phyloP scores from a whole-genome alignment of 2,888 invertebrate genomes.

The Caenorhabditis zanzibari region DNA sequence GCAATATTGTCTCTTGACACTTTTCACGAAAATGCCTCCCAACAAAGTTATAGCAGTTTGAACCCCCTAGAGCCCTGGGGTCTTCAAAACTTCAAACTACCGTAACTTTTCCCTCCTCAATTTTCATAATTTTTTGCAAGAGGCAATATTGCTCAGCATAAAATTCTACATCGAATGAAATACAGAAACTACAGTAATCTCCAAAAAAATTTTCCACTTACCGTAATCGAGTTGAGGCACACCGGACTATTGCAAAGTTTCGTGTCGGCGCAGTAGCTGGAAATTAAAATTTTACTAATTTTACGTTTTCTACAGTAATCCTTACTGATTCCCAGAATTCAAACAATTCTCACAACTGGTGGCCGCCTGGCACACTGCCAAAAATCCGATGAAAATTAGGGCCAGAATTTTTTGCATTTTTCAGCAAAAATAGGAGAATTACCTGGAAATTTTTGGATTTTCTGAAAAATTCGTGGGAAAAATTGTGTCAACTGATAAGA shows the following conservation, averaged over 20 bases:
- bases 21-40: not conserved
- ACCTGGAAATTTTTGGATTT: conserved; percentile 9
- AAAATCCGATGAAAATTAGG: not conserved
- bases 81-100: not conserved
- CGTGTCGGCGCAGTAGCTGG: conserved; percentile 57
- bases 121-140: not conserved
- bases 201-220: conserved; percentile 18
- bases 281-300: not conserved
- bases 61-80: not conserved
- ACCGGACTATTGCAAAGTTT: conserved; percentile 51
- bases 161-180: conserved; percentile 16
- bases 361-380: conserved; percentile 20
- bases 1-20: not conserved
- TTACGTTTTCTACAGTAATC: not conserved
- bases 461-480: conserved; percentile 8
- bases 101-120: not conserved
- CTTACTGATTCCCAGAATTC: conserved; percentile 42
- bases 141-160: not conserved
- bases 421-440: conserved; percentile 13
- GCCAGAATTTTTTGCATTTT: conserved; percentile 20
- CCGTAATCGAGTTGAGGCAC: conserved; percentile 62
- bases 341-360: conserved; percentile 40
- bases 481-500: not conserved
- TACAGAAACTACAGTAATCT: conserved; percentile 4
- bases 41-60: not conserved